Percentiles rank a stretch among this genome's conserved stretches.
Conservation (phyloP, 2,888 invertebrate genomes). For the Drosophila barbarae region DNA sequence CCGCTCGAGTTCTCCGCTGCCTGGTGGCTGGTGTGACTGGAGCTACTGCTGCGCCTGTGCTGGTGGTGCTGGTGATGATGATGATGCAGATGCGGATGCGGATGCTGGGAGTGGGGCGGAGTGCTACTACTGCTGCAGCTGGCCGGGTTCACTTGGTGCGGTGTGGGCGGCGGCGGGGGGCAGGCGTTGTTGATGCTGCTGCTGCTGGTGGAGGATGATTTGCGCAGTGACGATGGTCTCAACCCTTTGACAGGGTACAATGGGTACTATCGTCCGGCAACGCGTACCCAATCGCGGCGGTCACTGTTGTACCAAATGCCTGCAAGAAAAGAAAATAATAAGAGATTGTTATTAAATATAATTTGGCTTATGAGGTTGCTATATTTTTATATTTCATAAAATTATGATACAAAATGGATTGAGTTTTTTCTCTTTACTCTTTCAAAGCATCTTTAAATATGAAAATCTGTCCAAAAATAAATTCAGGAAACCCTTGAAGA, state of each 20-base stretch:
- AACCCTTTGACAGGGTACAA: constrained; percentile 80
- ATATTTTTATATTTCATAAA: neutral
- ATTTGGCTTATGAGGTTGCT: too few relatives aligned
- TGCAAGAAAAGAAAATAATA: constrained; percentile 47
- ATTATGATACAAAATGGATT: neutral
- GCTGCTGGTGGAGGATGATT: constrained; percentile 77
- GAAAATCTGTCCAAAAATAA: neutral
- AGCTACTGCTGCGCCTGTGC: constrained; percentile 43
- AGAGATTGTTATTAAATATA: too few relatives aligned
- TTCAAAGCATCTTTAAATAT: neutral
- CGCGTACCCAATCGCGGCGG: constrained; percentile 80
- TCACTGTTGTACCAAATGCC: constrained; percentile 81
- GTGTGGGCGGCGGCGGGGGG: constrained; percentile 77
- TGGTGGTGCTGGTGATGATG: constrained; percentile 27
- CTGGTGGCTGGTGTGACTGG: constrained; percentile 40
- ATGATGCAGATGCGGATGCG: constrained; percentile 17
- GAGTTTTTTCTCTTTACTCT: neutral
- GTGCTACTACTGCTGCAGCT: constrained; percentile 35
- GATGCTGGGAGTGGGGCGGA: constrained; percentile 45
- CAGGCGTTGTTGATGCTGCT: constrained; percentile 74
- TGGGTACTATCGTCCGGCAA: constrained; percentile 80
- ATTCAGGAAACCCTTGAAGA: neutral
- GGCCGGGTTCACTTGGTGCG: constrained; percentile 57
- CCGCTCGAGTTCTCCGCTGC: constrained; percentile 36
- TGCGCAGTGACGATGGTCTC: constrained; percentile 79